Conservation (phyloP, 2,797 vertebrate genomes). For the Hippocampus kuda region DNA sequence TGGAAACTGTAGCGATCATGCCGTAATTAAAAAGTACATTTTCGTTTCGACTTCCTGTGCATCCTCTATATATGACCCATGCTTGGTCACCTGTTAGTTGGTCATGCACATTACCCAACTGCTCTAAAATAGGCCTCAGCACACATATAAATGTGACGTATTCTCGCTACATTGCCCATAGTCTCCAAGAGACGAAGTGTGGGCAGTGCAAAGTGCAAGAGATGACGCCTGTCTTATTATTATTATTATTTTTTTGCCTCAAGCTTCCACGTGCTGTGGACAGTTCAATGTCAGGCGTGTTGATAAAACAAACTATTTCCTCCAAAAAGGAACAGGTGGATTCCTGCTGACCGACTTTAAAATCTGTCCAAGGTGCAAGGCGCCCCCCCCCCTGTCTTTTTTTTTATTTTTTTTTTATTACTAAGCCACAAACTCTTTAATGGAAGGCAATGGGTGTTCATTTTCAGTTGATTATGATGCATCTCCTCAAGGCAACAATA, state of each 20-base stretch:
- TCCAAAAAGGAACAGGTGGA: background rate
- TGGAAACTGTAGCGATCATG: background rate
- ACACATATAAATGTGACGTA: background rate
- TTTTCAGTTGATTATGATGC: slow-evolving; percentile 31
- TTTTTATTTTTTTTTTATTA: background rate
- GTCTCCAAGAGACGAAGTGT: background rate
- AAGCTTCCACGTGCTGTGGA: background rate
- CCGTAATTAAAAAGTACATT: background rate
- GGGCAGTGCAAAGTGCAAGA: background rate
- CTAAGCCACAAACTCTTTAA: background rate
- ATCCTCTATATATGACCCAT: background rate
- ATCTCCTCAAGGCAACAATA: slow-evolving; percentile 30
- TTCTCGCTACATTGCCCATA: background rate
- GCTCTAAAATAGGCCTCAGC: background rate
- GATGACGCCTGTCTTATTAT: background rate
- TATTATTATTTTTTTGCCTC: background rate
- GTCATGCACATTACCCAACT: background rate
- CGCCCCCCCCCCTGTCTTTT: too few species aligned
- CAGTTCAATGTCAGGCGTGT: background rate
- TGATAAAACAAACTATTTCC: slow-evolving; percentile 5
- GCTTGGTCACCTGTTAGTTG: background rate
- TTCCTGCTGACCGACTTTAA: background rate
- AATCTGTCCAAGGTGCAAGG: background rate
- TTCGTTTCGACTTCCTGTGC: background rate
- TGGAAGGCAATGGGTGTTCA: slow-evolving; percentile 10